phyloP scores from a whole-genome alignment of 2,113 vertebrate genomes.

The Helogale parvula region DNA sequence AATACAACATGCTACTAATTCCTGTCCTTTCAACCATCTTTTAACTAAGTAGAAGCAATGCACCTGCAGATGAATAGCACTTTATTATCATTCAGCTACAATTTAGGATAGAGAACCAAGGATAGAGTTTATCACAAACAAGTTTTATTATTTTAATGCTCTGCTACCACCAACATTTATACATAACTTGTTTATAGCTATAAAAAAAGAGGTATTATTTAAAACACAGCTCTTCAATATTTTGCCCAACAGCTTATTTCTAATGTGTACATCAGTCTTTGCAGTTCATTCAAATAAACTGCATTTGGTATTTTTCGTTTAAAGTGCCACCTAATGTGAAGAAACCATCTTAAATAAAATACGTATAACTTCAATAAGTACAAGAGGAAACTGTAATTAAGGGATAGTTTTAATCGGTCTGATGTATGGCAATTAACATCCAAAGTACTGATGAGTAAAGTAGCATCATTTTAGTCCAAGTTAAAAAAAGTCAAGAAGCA shows the following conservation, averaged over 20 bases:
- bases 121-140: constrained; percentile 93
- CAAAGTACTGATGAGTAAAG: constrained; percentile 21
- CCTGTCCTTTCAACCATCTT: constrained; percentile 95
- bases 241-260: constrained; percentile 73
- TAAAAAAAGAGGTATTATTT: constrained; percentile 84
- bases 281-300: constrained; percentile 70
- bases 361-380: constrained; percentile 32
- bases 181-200: constrained; percentile 86
- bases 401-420: constrained; percentile 1
- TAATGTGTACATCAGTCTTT: constrained; percentile 67
- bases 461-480: constrained; percentile 17
- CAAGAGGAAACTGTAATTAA: constrained; percentile 31
- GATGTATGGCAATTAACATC: constrained; percentile 28
- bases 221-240: constrained; percentile 85
- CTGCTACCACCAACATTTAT: constrained; percentile 92
- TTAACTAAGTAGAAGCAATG: constrained; percentile 98
- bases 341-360: constrained; percentile 16
- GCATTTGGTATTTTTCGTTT: constrained; percentile 58
- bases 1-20: constrained; percentile 99
- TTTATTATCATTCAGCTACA: constrained; percentile 95
- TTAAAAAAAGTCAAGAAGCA: constrained; percentile 34
- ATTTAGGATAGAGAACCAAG: constrained; percentile 91
- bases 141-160: constrained; percentile 89
- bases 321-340: constrained; percentile 53
- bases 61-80: constrained; percentile 99